phyloP scores from a whole-genome alignment of 2,797 vertebrate genomes.

The Eremophila alpestris region DNA sequence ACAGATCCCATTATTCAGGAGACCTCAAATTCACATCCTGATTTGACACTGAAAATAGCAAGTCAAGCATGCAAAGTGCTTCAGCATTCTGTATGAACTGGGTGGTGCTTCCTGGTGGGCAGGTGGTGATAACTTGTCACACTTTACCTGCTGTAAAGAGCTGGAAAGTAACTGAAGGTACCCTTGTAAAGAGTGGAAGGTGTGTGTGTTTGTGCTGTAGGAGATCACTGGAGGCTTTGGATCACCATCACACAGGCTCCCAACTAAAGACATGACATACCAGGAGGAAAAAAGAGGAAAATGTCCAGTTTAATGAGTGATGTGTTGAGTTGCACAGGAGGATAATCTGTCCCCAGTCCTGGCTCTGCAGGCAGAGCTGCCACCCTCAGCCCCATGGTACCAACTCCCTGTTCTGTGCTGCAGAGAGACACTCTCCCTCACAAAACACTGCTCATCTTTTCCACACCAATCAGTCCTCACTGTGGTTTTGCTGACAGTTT shows the following conservation, averaged over 20 bases:
- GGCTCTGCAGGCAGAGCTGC: neutral
- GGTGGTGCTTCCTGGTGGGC: neutral
- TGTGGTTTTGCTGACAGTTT: neutral
- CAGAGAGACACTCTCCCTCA: neutral
- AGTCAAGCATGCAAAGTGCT: neutral
- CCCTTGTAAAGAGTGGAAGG: neutral
- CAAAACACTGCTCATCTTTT: neutral
- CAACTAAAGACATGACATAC: neutral
- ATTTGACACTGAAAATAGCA: neutral
- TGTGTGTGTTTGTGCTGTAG: neutral
- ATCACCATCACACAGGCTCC: neutral
- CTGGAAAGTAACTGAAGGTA: neutral
- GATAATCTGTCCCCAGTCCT: neutral
- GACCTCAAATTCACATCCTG: neutral
- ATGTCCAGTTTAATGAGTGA: neutral
- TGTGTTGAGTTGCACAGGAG: neutral
- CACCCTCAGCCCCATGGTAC: rapidly evolving
- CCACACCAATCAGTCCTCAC: neutral
- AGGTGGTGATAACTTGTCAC: neutral
- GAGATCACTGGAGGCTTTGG: neutral
- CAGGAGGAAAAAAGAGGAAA: neutral
- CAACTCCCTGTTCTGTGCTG: rapidly evolving
- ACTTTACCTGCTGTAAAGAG: neutral
- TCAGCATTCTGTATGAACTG: neutral
- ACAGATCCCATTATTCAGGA: neutral